A percentile compares a stretch with the other conserved stretches of the same genome.
Conservation (phyloP, 2,797 vertebrate genomes). For the Myotis pilosus region DNA sequence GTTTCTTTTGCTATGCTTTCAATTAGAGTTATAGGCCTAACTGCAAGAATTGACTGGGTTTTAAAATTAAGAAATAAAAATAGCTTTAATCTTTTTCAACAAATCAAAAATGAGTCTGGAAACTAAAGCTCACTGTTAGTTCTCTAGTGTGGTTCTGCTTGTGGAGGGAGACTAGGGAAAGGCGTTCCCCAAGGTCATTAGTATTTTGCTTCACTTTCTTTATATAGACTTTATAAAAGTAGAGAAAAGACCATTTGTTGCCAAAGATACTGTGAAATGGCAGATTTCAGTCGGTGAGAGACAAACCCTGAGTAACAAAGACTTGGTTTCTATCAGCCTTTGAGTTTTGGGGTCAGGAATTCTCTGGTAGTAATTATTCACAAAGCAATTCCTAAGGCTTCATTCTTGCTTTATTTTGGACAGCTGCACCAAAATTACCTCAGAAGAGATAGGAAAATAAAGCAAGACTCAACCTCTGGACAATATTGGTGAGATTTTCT, state of each 20-base stretch:
- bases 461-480: neutral
- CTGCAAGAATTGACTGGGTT: neutral
- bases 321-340: neutral
- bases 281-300: neutral
- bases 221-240: neutral
- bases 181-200: constrained; percentile 48
- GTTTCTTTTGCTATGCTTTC: neutral
- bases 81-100: neutral
- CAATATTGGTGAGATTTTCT: neutral
- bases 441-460: neutral
- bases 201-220: neutral
- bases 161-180: neutral
- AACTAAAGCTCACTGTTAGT: neutral
- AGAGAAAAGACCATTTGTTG: neutral
- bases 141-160: neutral
- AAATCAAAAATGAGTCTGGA: neutral
- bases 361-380: neutral
- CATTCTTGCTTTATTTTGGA: neutral
- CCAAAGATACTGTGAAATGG: neutral
- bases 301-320: neutral
- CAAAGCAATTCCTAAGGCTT: neutral
- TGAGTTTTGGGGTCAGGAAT: neutral
- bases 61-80: neutral
- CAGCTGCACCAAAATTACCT: neutral
- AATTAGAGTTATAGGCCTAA: neutral